Conservation (phyloP, 2,113 vertebrate species). For the Gasterosteus nipponicus region DNA sequence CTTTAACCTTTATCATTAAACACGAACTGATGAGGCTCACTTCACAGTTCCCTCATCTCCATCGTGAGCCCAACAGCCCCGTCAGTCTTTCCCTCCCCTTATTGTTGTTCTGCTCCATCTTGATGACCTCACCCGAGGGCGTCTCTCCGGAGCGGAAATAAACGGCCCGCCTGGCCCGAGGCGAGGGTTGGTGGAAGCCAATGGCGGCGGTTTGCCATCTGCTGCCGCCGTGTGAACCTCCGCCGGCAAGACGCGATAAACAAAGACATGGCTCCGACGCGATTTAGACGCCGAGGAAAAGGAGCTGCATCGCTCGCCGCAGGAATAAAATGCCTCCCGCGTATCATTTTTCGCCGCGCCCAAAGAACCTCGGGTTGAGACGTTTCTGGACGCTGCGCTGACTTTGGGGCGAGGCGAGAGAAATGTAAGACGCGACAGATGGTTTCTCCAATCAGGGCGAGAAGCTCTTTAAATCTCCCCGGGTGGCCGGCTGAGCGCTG, state of each 20-base stretch:
- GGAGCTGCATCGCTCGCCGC: constrained; percentile 10
- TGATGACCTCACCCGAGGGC: constrained; percentile 68
- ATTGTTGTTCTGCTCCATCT: constrained; percentile 51
- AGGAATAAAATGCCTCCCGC: constrained; percentile 21
- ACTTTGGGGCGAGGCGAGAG: constrained; percentile 20
- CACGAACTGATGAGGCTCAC: constrained; percentile 52
- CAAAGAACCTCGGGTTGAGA: not conserved
- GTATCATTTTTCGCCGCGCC: constrained; percentile 6
- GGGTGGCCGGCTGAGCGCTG: constrained; percentile 4
- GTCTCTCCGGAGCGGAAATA: not conserved
- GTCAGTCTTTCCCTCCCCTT: constrained; percentile 45
- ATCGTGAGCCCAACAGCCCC: constrained; percentile 56
- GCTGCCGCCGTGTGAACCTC: constrained; percentile 34
- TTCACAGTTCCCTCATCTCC: constrained; percentile 48
- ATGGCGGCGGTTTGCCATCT: constrained; percentile 46
- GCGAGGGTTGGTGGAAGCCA: constrained; percentile 9
- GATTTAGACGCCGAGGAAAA: constrained; percentile 47
- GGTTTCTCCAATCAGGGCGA: constrained; percentile 16
- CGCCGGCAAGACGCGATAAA: constrained; percentile 38
- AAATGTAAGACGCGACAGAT: constrained; percentile 10
- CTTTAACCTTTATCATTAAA: constrained; percentile 3
- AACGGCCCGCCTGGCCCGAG: not conserved
- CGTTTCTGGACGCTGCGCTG: constrained; percentile 14
- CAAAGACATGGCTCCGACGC: constrained; percentile 54
- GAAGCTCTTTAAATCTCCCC: constrained; percentile 30